phyloP scores from a whole-genome alignment of 2,113 vertebrate genomes.

The Cryptomyrus ogoouensis region DNA sequence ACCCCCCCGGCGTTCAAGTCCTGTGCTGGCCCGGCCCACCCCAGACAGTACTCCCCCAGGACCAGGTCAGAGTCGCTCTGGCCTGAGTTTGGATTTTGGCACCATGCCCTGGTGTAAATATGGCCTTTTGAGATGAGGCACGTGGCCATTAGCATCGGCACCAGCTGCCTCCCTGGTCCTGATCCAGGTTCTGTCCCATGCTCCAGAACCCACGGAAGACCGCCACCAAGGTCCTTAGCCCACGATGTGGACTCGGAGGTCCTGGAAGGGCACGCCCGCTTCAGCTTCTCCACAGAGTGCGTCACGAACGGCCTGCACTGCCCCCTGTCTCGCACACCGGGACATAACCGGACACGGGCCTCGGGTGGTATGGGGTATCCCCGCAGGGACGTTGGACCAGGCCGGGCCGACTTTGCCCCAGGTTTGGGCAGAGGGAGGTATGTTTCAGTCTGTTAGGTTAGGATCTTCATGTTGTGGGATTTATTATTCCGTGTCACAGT shows the following conservation, averaged over 20 bases:
- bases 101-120: no score
- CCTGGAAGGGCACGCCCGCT: slow-evolving; percentile 31
- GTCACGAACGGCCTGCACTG: slow-evolving; percentile 68
- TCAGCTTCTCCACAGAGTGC: slow-evolving; percentile 65
- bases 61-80: slow-evolving; percentile 49
- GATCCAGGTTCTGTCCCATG: background rate
- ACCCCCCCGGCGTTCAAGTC: slow-evolving; percentile 69
- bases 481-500: background rate
- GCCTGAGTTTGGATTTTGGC: background rate
- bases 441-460: background rate
- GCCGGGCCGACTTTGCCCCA: background rate
- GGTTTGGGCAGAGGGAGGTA: background rate
- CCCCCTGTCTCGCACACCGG: slow-evolving; percentile 31
- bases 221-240: slow-evolving; percentile 44
- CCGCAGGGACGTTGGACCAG: background rate
- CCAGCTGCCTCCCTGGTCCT: background rate
- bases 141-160: background rate
- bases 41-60: slow-evolving; percentile 71
- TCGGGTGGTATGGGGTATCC: background rate
- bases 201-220: background rate
- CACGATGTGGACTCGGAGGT: background rate
- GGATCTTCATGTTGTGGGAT: background rate
- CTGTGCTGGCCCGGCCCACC: slow-evolving; percentile 63
- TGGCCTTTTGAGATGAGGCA: background rate
- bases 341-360: slow-evolving; percentile 47